Percentiles rank a stretch among this genome's conserved stretches.
phyloP scores from a whole-genome alignment of 2,113 vertebrate species.

The Notechis scutatus region DNA sequence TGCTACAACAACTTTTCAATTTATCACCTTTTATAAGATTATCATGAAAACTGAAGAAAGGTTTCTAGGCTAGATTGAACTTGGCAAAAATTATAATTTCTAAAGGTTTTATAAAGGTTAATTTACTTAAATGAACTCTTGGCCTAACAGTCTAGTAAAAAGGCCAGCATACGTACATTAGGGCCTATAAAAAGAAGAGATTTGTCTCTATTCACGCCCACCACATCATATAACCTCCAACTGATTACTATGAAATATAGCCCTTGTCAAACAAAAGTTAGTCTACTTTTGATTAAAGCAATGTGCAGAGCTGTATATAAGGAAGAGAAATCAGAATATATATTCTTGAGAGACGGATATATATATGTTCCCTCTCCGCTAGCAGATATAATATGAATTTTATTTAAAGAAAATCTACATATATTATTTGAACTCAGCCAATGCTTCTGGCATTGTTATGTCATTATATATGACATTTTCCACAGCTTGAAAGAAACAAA shows the following conservation, averaged over 20 bases:
- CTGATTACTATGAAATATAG: background rate
- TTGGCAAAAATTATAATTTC: background rate
- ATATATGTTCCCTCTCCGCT: background rate
- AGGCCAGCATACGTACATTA: background rate
- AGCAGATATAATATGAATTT: conserved; percentile 31
- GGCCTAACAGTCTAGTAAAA: background rate
- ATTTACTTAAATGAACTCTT: background rate
- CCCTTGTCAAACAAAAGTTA: background rate
- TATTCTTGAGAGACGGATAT: conserved; percentile 7
- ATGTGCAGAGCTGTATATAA: background rate
- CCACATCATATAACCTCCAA: background rate
- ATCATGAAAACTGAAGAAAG: background rate
- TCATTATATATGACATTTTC: conserved; percentile 58
- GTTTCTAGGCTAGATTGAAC: background rate
- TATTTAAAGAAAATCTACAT: conserved; percentile 37
- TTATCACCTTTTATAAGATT: background rate
- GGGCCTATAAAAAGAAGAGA: background rate
- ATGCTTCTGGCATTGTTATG: conserved; percentile 42
- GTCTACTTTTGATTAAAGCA: background rate
- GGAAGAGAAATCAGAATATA: background rate
- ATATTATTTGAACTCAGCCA: conserved; percentile 44
- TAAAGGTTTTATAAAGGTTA: background rate
- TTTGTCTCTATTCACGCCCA: background rate
- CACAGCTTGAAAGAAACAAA: conserved; percentile 45
- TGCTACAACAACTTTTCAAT: background rate